Evolutionary conservation across 2,113 vertebrate genomes (phyloP).

Genomic region (Ailurus styani): DNA sequence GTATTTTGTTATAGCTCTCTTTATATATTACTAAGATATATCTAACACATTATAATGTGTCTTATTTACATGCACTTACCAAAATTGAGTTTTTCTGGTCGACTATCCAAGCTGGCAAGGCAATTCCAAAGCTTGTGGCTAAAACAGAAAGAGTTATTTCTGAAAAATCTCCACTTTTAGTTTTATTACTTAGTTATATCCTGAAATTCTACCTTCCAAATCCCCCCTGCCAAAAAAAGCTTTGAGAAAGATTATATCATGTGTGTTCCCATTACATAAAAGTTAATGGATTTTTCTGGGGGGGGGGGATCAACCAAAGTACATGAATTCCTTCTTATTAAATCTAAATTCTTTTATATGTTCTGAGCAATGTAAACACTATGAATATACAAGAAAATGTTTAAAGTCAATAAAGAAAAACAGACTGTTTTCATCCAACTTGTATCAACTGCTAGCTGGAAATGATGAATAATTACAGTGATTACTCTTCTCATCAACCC

Average conservation of each 20-base stretch:
- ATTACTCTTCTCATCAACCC: background rate
- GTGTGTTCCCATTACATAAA: background rate
- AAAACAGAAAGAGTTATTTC: constrained; percentile 58
- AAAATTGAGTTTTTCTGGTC: constrained; percentile 99
- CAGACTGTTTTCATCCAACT: background rate
- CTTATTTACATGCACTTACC: constrained; percentile 80
- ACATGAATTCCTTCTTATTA: constrained; percentile 30
- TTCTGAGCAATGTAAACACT: background rate
- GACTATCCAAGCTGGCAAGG: constrained; percentile 98
- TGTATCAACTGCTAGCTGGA: constrained; percentile 5
- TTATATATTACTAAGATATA: background rate
- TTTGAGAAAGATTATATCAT: background rate
- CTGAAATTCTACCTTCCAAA: background rate
- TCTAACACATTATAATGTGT: background rate
- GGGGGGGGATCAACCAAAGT: background rate
- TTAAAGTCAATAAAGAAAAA: background rate
- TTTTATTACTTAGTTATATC: background rate
- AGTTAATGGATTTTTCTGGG: background rate
- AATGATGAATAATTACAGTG: constrained; percentile 4
- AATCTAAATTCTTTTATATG: constrained; percentile 9
- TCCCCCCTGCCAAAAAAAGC: accelerated
- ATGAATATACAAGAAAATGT: background rate
- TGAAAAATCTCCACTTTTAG: background rate
- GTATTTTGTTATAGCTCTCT: background rate
- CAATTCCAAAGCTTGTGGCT: constrained; percentile 98